Evolutionary conservation across 2,113 vertebrate genomes (phyloP).

Genomic region (Henicopernis longicauda): DNA sequence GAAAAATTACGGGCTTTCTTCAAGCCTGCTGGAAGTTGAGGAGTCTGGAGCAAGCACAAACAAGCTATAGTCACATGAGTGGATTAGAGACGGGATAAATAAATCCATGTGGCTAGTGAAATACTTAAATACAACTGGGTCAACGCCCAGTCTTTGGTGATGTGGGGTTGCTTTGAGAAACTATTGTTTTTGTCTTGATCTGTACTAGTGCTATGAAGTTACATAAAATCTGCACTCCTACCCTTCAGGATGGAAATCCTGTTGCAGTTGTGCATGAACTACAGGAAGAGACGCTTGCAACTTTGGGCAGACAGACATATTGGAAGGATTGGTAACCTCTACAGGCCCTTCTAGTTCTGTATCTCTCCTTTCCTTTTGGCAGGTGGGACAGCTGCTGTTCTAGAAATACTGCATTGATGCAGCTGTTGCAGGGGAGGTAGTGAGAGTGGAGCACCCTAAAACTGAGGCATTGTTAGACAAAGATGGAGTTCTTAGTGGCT

Average conservation of each 20-base stretch:
- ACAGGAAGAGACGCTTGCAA: background rate
- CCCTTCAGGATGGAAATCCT: background rate
- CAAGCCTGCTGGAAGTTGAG: background rate
- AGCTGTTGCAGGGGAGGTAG: background rate
- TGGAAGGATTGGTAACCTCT: background rate
- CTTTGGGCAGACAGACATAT: background rate
- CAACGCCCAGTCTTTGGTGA: background rate
- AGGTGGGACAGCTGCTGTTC: background rate
- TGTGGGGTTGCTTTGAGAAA: background rate
- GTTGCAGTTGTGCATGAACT: background rate
- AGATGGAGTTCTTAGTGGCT: background rate
- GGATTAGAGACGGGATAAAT: background rate
- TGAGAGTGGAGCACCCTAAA: background rate
- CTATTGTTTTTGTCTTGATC: background rate
- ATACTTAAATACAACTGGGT: background rate
- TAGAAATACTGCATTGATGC: background rate
- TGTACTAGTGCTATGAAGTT: background rate
- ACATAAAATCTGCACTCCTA: background rate
- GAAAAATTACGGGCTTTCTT: background rate
- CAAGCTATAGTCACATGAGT: background rate
- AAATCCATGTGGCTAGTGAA: background rate
- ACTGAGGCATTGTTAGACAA: background rate
- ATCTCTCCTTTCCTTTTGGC: background rate
- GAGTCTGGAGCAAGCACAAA: background rate
- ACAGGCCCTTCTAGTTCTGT: background rate